Base-by-base conservation (phyloP, 2,797 vertebrate species). In the Sciaenops ocellatus region DNA sequence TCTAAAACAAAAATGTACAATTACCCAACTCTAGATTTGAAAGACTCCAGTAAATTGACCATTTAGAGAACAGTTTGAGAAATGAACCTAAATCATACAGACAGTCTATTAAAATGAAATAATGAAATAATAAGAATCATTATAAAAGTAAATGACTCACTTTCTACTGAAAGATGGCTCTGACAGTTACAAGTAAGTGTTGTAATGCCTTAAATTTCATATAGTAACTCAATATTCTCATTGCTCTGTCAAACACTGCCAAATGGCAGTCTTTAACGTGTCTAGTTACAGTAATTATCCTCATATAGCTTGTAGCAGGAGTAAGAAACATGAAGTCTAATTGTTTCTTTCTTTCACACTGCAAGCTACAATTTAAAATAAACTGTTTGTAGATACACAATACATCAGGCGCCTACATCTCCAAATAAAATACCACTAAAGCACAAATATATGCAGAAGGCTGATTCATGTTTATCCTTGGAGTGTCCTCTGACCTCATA, bases 401-500 rank as follows among this genome's bases (percentile, higher is more conserved):
- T 41, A 22, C 18, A 72, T 41, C 12, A 76, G 22, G 11, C 28
- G n/a, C 38, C n/a, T 22, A 57, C 20, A 55, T 24, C 7, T 54
- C 3, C 13, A 13, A 48, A 54, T 28, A 34, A 52, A 73, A 56
- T 9, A 7, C 11, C 10, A 48, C 13, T 15, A 13, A 52, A 69
- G 44, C 63, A 15, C 0, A n/a, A 30, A 47, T 26, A 12, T 15
- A 51, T 18, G 28, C 11, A 70, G 4, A 30, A 24, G 1, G 52
- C 6, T 4, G 3, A 46, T 42, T 52, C 5, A 47, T 26, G n/a
- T 57, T 60, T n/a, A 65, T 38, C 52, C 65, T 18, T 59, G 12
- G 17, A 56, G 63, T 78, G 56, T 79, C 62, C 79, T 9, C 94
- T 95, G 86, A 97, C 97, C 94, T 97, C 97, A 1, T 95, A 97